phyloP scores from a whole-genome alignment of 2,113 vertebrate genomes.

The Phalacrocorax carbo region DNA sequence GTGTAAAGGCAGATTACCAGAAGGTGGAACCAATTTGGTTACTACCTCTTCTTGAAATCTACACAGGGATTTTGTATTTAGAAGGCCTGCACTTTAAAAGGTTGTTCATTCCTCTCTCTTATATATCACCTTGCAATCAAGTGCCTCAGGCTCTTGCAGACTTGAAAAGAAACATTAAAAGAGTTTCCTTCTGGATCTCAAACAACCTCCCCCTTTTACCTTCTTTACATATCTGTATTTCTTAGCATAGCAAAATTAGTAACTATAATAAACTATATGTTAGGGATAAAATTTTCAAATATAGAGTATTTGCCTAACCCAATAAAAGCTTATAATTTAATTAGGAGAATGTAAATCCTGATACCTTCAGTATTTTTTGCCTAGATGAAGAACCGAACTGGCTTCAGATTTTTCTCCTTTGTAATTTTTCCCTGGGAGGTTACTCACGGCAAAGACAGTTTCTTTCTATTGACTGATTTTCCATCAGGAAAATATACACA shows the following conservation, averaged over 20 bases:
- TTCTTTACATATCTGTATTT: background rate
- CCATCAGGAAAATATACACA: background rate
- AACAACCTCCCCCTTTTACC: background rate
- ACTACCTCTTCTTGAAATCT: background rate
- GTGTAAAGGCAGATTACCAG: background rate
- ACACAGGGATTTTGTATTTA: background rate
- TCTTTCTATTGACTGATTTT: background rate
- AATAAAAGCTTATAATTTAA: background rate
- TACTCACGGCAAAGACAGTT: background rate
- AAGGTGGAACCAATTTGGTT: background rate
- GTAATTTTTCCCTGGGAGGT: background rate
- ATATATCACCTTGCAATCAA: background rate
- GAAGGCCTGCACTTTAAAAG: background rate
- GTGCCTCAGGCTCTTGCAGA: background rate
- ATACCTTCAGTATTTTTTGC: background rate
- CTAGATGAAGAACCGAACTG: background rate
- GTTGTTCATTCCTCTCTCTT: background rate
- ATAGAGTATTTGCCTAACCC: background rate
- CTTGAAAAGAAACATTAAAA: background rate
- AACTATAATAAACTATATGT: background rate
- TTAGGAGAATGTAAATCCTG: background rate
- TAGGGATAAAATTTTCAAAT: background rate
- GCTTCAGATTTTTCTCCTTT: background rate
- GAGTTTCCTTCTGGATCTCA: background rate
- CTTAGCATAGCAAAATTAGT: background rate